These are phyloP conservation scores for Horisme vitalbata DNA, from an alignment of 2,888 invertebrate species.

Conservation along the genomic window DNA sequence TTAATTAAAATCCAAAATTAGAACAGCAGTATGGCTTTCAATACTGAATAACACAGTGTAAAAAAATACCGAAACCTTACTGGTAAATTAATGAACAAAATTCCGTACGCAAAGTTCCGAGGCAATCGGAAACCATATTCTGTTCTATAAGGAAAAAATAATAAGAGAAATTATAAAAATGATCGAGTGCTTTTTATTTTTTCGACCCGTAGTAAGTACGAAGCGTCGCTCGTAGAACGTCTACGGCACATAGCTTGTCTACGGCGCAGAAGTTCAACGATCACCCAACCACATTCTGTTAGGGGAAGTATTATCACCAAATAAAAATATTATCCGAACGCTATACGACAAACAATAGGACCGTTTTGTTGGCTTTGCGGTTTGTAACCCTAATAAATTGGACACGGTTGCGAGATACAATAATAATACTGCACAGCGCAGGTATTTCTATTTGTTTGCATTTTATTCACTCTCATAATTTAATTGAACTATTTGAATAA, in stretches of 20 bases:
- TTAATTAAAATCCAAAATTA: too few relatives aligned
- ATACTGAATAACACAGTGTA: too few relatives aligned
- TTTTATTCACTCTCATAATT: too few relatives aligned
- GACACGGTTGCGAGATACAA: constrained; percentile 18
- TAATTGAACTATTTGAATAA: too few relatives aligned
- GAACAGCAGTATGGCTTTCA: too few relatives aligned
- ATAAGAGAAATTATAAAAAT: neutral
- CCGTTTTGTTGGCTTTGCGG: constrained; percentile 31
- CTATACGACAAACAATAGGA: constrained; percentile 33
- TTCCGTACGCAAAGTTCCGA: too few relatives aligned
- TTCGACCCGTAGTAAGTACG: constrained; percentile 1
- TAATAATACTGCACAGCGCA: constrained; percentile 4
- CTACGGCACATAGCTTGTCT: constrained; percentile 15
- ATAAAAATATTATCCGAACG: constrained; percentile 36
- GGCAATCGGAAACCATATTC: too few relatives aligned
- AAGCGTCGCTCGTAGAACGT: constrained; percentile 10
- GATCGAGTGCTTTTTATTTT: neutral
- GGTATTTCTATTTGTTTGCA: too few relatives aligned
- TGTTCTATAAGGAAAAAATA: too few relatives aligned
- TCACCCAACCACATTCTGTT: constrained; percentile 25
- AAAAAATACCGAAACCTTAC: too few relatives aligned
- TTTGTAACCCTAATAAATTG: constrained; percentile 33
- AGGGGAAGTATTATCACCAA: constrained; percentile 29
- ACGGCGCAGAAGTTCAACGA: too few relatives aligned
- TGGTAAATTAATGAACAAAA: too few relatives aligned